These are phyloP conservation scores for Lucilia sericata DNA, from an alignment of 1,140 invertebrate species.

Conservation along the genomic window DNA sequence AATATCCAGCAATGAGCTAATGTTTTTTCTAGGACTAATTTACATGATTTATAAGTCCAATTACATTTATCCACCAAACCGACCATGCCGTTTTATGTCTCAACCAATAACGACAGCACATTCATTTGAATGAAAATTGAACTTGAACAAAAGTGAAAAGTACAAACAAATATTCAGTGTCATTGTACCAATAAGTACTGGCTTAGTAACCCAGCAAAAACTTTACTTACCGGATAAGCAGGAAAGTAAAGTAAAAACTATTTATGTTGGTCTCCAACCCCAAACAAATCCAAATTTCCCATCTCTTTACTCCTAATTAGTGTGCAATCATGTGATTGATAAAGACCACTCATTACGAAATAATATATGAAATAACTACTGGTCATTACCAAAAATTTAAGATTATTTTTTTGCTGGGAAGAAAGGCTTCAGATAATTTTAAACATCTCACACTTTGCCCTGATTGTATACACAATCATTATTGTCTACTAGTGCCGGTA, in stretches of 20 bases:
- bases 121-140: conserved; percentile 34
- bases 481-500: not conserved
- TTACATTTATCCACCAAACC: not conserved
- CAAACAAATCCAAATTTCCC: too few species aligned
- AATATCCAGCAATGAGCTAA: not conserved
- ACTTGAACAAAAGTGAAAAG: conserved; percentile 18
- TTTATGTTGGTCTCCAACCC: too few species aligned
- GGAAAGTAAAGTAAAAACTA: too few species aligned
- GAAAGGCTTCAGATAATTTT: not conserved
- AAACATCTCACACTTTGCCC: not conserved
- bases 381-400: too few species aligned
- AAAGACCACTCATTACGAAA: too few species aligned
- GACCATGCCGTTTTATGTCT: not conserved
- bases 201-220: too few species aligned
- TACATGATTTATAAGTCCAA: not conserved
- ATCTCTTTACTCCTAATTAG: too few species aligned
- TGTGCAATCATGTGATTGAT: too few species aligned
- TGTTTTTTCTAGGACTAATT: not conserved
- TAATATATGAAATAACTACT: too few species aligned
- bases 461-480: not conserved
- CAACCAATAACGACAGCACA: not conserved
- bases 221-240: too few species aligned
- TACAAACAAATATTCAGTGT: conserved; percentile 16
- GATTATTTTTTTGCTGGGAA: too few species aligned
- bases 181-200: not conserved